phyloP scores from a whole-genome alignment of 2,888 invertebrate species.

The Trissolcus japonicus region DNA sequence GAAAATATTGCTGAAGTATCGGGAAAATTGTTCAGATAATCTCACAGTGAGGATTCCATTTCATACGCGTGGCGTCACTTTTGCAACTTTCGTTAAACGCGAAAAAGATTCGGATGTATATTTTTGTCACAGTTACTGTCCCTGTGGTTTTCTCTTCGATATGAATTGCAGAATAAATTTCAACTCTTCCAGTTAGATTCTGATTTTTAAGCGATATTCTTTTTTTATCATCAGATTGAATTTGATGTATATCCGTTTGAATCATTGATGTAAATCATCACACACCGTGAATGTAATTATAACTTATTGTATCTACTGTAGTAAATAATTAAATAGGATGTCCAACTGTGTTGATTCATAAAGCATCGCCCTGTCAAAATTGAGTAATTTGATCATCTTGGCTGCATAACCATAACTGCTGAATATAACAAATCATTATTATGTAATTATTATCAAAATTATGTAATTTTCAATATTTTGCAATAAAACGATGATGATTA shows the following conservation, averaged over 20 bases:
- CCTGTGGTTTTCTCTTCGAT: too few species aligned
- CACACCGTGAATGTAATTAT: too few species aligned
- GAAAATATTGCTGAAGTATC: conserved; percentile 11
- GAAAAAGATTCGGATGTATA: too few species aligned
- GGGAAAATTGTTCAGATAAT: conserved; percentile 18
- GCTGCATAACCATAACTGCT: neutral
- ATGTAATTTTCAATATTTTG: neutral
- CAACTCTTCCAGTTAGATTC: too few species aligned
- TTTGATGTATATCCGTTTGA: too few species aligned
- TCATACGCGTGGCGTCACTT: conserved; percentile 10
- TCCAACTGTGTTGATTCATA: conserved; percentile 7
- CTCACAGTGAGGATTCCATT: conserved; percentile 16
- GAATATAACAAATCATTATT: neutral
- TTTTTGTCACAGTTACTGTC: too few species aligned
- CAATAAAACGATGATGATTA: neutral
- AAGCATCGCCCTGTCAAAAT: conserved; percentile 19
- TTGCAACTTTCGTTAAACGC: conserved; percentile 15
- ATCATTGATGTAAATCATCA: too few species aligned
- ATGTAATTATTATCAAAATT: too few species aligned
- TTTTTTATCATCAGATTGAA: too few species aligned
- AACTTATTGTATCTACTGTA: neutral
- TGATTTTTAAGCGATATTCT: too few species aligned
- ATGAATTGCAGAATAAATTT: too few species aligned
- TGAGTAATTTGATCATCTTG: conserved; percentile 18
- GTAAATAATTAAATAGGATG: conserved; percentile 19